Percentiles rank a stretch among this genome's conserved stretches.
Evolutionary conservation across 2,113 vertebrate genomes (phyloP).

Genomic region (Eonycteris spelaea): DNA sequence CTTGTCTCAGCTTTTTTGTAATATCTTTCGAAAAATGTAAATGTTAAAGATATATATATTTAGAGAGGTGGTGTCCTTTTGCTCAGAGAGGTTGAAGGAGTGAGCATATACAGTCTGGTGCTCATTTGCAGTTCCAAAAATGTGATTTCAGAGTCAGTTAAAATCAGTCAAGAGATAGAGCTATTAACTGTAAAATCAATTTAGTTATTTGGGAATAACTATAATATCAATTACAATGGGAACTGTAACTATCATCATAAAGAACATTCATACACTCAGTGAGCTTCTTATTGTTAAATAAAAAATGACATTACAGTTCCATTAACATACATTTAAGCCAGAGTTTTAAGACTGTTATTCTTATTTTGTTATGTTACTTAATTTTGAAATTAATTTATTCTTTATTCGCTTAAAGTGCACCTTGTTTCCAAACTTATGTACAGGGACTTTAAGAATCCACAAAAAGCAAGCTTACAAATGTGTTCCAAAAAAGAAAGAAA

Average conservation of each 20-base stretch:
- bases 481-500: neutral
- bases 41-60: neutral
- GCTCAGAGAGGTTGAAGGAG: neutral
- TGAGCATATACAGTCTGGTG: fast-evolving
- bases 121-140: neutral
- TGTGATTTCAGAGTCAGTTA: neutral
- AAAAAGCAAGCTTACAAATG: neutral
- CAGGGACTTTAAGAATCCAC: neutral
- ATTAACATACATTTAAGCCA: neutral
- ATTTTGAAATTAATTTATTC: neutral
- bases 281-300: neutral
- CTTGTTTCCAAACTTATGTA: neutral
- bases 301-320: too few relatives aligned
- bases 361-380: neutral
- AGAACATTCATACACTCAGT: neutral
- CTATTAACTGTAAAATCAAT: too few relatives aligned
- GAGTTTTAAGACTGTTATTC: neutral
- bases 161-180: too few relatives aligned
- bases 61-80: neutral
- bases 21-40: neutral
- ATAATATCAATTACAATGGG: neutral
- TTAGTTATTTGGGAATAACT: neutral
- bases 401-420: neutral
- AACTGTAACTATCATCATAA: neutral
- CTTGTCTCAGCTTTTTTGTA: too few relatives aligned